Evolutionary conservation across 2,113 vertebrate genomes (phyloP), one percentile per base, ranked within the genome.

Genomic region (Eretmochelys imbricata): DNA sequence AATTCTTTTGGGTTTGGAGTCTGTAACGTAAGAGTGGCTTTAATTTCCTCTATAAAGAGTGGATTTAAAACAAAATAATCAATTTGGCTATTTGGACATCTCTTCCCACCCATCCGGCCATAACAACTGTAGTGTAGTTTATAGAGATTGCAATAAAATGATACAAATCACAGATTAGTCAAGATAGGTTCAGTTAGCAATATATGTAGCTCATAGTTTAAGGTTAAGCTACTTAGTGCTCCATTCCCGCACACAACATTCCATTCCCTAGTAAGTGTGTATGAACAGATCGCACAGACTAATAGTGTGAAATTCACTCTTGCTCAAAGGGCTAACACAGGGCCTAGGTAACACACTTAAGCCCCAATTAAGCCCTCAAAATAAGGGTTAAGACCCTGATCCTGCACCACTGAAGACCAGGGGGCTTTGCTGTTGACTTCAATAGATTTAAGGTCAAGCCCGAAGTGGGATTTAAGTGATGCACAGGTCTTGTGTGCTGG

Each of bases 181-280:
- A 46, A 57, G 38, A 59, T 31, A 17, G 9, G 38, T 48, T 48
- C 42, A 48, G 5, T 48, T 27, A 78, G 42, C 80, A 59, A 75
- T 85, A 81, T 6, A 31, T 49, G 49, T 65, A 0, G 59, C 27
- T 53, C 31, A 12, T 3, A 69, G 50, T n/a, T 88, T 80, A 80
- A 65, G 84, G 55, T 80, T 87, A 50, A 46, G 91, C 27, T 7
- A 6, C 27, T 54, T 31, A 38, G n/a, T 51, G 79, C 31, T 79
- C 24, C 4, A 16, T 78, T 78, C 46, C 54, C 50, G 38, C 1
- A 0, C 8, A 0, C 5, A 35, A 54, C 0, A 0, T 35, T n/a
- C 9, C 82, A 86, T 94, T 94, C 87, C 49, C 2, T 16, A 0
- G 0, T 31, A 48, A 35, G 12, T 50, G 29, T n/a, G 46, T 17